These are phyloP conservation scores for Agonopterix subpropinquella DNA, from an alignment of 2,888 invertebrate genomes.

Conservation along the genomic window DNA sequence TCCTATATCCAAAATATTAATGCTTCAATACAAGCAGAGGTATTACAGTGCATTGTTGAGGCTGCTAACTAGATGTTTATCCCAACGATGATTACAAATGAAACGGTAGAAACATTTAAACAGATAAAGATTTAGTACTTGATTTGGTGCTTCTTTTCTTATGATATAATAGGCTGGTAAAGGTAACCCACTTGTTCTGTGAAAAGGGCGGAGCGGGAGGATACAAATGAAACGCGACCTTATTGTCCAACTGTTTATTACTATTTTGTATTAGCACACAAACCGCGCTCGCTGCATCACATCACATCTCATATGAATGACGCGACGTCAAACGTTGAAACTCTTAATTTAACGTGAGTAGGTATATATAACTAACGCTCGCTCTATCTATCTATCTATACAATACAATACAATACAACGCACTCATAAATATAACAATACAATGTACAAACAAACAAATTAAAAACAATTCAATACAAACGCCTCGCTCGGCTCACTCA, in stretches of 20 bases:
- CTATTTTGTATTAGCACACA: slow-evolving; percentile 27
- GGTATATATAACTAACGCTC: slow-evolving; percentile 13
- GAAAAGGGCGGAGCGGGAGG: not conserved
- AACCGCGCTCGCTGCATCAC: slow-evolving; percentile 6
- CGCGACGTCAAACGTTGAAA: slow-evolving; percentile 28
- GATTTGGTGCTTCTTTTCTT: too few relatives aligned
- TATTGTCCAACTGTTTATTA: slow-evolving; percentile 70
- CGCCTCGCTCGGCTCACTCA: not conserved
- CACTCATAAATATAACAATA: slow-evolving; percentile 64
- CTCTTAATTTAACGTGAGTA: slow-evolving; percentile 34
- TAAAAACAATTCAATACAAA: slow-evolving; percentile 29
- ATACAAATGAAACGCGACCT: slow-evolving; percentile 26
- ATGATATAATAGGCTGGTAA: not conserved
- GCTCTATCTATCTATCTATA: slow-evolving; percentile 27
- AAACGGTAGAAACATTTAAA: not conserved
- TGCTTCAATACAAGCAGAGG: not conserved
- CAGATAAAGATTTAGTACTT: not conserved
- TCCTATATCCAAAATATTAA: too few relatives aligned
- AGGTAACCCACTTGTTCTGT: not conserved
- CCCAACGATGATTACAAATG: too few relatives aligned
- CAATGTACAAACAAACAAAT: slow-evolving; percentile 52
- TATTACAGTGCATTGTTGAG: too few relatives aligned
- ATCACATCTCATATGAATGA: slow-evolving; percentile 18
- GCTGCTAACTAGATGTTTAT: too few relatives aligned
- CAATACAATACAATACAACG: slow-evolving; percentile 23